Conservation (phyloP, 2,797 vertebrate genomes). For the Periophthalmus magnuspinnatus region DNA sequence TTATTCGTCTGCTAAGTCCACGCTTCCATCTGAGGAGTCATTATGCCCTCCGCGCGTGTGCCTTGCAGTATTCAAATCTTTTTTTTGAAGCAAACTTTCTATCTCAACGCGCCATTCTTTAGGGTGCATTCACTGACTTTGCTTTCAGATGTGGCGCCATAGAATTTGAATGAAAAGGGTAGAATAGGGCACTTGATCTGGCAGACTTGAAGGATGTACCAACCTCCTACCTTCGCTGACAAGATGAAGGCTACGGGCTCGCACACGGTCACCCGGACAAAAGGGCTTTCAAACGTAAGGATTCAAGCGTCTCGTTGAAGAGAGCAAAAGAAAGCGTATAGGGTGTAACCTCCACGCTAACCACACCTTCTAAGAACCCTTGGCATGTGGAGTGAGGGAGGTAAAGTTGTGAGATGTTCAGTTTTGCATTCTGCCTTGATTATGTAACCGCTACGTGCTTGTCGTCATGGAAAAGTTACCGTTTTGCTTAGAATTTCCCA, state of each 20-base stretch:
- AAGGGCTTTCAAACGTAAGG: background rate
- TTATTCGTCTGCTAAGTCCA: slow-evolving; percentile 68
- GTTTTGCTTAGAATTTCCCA: no score
- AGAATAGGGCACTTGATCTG: background rate
- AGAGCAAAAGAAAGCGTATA: background rate
- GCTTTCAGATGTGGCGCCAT: slow-evolving; percentile 1
- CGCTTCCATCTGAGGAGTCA: slow-evolving; percentile 64
- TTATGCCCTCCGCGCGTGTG: slow-evolving; percentile 47
- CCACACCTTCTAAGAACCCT: background rate
- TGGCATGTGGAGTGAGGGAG: background rate
- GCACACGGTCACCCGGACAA: background rate
- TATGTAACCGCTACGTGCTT: no score
- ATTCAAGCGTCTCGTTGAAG: background rate
- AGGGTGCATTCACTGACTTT: slow-evolving; percentile 7
- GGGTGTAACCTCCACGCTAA: background rate
- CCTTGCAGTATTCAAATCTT: slow-evolving; percentile 55
- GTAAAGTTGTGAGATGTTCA: background rate
- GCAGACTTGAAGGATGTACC: slow-evolving; percentile 8
- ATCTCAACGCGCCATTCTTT: slow-evolving; percentile 5
- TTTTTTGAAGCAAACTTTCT: slow-evolving; percentile 5
- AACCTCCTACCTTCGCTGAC: background rate
- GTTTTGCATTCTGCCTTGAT: no score
- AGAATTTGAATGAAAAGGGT: background rate
- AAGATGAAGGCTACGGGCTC: slow-evolving; percentile 6
- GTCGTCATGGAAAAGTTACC: no score